Conservation (phyloP, 2,113 vertebrate species). For the Nipponia nippon region DNA sequence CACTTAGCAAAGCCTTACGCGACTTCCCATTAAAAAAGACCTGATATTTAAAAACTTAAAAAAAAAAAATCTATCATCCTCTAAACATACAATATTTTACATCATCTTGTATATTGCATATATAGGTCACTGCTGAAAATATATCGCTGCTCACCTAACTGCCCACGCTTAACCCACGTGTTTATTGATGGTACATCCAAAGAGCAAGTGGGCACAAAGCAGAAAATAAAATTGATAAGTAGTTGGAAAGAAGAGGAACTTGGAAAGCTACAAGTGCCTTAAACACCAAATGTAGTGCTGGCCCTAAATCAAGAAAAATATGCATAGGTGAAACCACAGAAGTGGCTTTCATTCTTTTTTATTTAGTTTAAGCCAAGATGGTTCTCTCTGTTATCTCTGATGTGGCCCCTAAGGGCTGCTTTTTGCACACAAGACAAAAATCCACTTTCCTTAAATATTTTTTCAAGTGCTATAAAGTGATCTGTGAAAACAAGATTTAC, state of each 20-base stretch:
- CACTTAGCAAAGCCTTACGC: neutral
- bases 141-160: neutral
- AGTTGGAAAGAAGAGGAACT: neutral
- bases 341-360: neutral
- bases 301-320: constrained; percentile 3
- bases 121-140: neutral
- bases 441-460: neutral
- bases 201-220: neutral
- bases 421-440: neutral
- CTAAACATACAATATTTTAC: neutral
- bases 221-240: neutral
- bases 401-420: neutral
- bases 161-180: rapidly evolving
- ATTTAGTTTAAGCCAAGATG: neutral
- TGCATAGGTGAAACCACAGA: neutral
- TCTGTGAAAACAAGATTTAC: neutral
- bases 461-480: neutral
- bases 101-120: neutral
- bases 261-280: neutral
- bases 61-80: neutral
- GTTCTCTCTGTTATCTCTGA: neutral
- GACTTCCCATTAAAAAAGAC: neutral
- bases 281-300: neutral
- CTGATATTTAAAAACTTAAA: neutral
- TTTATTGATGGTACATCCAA: neutral